Conservation (phyloP, 2,888 invertebrate species). For the Xylocampa areola region DNA sequence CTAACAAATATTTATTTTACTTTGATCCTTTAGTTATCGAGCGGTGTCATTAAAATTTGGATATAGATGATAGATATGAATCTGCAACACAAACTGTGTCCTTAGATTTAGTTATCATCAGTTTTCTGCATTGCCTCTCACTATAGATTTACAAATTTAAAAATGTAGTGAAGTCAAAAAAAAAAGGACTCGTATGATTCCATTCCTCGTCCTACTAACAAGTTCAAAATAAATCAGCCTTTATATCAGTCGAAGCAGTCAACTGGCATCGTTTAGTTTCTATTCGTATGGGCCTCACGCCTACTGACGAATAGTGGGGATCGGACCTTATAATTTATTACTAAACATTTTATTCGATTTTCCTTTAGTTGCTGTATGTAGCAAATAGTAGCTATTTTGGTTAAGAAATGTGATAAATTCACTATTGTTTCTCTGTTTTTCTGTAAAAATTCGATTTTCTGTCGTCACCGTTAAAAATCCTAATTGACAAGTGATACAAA, state of each 20-base stretch:
- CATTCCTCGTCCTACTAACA: background rate
- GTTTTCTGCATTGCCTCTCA: too few relatives aligned
- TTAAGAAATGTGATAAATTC: constrained; percentile 1
- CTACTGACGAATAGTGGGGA: constrained; percentile 21
- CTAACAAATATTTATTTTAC: too few relatives aligned
- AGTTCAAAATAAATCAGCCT: constrained; percentile 19
- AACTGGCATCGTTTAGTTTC: constrained; percentile 16
- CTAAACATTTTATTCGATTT: constrained; percentile 6
- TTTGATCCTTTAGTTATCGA: too few relatives aligned
- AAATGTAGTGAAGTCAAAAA: too few relatives aligned
- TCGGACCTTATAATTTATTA: constrained; percentile 21
- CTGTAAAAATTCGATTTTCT: background rate
- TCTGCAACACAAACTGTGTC: too few relatives aligned
- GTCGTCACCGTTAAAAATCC: too few relatives aligned
- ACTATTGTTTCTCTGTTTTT: background rate
- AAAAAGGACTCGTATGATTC: too few relatives aligned
- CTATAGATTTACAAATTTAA: too few relatives aligned
- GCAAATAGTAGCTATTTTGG: background rate
- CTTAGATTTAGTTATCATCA: too few relatives aligned
- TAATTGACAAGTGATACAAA: too few relatives aligned
- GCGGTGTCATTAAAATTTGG: too few relatives aligned
- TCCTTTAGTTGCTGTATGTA: constrained; percentile 12
- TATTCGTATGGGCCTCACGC: constrained; percentile 25
- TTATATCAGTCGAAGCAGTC: constrained; percentile 14
- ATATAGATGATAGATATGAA: too few relatives aligned